These are phyloP conservation scores for Archaeoteleia sp. DNA, from an alignment of 2,888 invertebrate species.

Conservation along the genomic window DNA sequence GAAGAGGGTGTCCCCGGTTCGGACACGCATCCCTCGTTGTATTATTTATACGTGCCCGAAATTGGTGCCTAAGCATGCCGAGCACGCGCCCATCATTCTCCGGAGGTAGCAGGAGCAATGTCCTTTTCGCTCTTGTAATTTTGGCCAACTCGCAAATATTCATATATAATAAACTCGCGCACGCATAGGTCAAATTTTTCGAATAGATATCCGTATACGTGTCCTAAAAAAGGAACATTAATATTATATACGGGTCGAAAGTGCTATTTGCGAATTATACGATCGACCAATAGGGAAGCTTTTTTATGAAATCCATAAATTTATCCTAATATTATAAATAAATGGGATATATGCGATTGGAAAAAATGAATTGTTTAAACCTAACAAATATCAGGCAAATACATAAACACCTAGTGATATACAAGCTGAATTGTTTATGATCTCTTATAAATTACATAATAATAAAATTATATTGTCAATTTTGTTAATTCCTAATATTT, in stretches of 20 bases:
- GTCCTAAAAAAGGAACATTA: not conserved
- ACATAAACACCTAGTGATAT: too few species aligned
- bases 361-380: too few species aligned
- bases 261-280: not conserved
- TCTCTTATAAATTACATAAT: too few species aligned
- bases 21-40: constrained; percentile 68
- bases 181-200: constrained; percentile 40
- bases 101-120: constrained; percentile 51
- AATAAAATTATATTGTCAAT: too few species aligned
- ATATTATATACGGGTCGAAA: not conserved
- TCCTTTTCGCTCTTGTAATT: constrained; percentile 61
- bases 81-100: constrained; percentile 67
- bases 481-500: too few species aligned
- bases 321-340: too few species aligned
- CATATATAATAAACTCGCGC: constrained; percentile 53
- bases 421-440: too few species aligned
- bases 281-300: too few species aligned
- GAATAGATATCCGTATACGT: constrained; percentile 22
- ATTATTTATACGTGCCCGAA: constrained; percentile 72
- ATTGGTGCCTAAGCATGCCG: constrained; percentile 71
- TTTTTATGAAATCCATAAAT: too few species aligned
- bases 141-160: constrained; percentile 60
- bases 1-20: constrained; percentile 59
- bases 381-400: not conserved
- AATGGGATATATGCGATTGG: too few species aligned